Conservation (phyloP, 2,113 vertebrate genomes). For the Brevimyrus niger region DNA sequence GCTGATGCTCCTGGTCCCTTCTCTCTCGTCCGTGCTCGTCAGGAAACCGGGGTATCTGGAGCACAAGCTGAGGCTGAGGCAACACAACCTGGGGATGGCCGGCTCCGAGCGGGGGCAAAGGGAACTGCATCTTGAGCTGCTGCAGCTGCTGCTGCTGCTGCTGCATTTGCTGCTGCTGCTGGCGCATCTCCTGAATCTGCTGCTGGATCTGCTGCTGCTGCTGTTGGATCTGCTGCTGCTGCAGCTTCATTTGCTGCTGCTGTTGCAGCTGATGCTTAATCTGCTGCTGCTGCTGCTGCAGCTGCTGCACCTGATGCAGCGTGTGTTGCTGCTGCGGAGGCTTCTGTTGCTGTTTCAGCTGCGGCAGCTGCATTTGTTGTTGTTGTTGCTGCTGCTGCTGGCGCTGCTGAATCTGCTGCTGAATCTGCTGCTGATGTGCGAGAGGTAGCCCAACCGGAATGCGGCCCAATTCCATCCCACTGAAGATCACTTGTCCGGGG, state of each 20-base stretch:
- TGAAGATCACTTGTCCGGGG: slow-evolving; percentile 77
- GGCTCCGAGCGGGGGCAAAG: slow-evolving; percentile 55
- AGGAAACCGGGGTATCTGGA: slow-evolving; percentile 51
- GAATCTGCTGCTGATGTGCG: slow-evolving; percentile 50
- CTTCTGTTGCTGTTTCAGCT: slow-evolving; percentile 38
- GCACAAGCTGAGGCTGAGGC: slow-evolving; percentile 61
- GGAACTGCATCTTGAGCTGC: slow-evolving; percentile 65
- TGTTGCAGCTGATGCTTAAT: slow-evolving; percentile 65
- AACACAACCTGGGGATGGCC: slow-evolving; percentile 58
- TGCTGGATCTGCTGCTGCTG: slow-evolving; percentile 64
- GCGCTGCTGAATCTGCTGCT: slow-evolving; percentile 44
- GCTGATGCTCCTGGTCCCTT: slow-evolving; percentile 66
- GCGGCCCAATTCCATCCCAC: slow-evolving; percentile 70
- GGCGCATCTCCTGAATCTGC: slow-evolving; percentile 65
- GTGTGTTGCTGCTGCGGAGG: slow-evolving; percentile 40
- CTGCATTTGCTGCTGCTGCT: slow-evolving; percentile 65
- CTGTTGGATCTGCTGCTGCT: slow-evolving; percentile 62
- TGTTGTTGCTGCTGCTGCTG: slow-evolving; percentile 41
- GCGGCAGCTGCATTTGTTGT: slow-evolving; percentile 38
- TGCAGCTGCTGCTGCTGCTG: slow-evolving; percentile 70
- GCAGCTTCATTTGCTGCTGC: slow-evolving; percentile 63
- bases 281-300: slow-evolving; percentile 61
- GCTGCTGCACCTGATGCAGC: slow-evolving; percentile 53
- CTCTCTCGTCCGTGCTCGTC: slow-evolving; percentile 59
- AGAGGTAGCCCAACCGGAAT: slow-evolving; percentile 62